phyloP scores from a whole-genome alignment of 2,797 vertebrate species.

The Spea hammondii region DNA sequence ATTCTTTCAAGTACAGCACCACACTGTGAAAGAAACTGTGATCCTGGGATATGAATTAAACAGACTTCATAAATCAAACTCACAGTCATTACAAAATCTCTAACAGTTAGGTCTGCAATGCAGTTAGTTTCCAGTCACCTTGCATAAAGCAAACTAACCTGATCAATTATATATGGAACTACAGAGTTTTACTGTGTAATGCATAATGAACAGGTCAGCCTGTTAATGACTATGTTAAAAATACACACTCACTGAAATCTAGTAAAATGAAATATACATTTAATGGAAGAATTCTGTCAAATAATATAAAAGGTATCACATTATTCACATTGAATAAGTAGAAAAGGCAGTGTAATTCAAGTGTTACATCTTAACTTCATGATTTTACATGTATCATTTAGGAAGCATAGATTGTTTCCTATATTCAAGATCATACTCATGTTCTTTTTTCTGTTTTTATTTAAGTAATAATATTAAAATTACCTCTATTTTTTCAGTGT shows the following conservation, averaged over 20 bases:
- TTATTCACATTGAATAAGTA: too few relatives aligned
- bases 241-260: too few relatives aligned
- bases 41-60: constrained; percentile 44
- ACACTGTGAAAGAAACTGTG: constrained; percentile 41
- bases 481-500: too few relatives aligned
- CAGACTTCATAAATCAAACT: constrained; percentile 44
- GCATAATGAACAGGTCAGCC: background rate
- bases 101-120: constrained; percentile 30
- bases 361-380: too few relatives aligned
- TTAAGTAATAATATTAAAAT: too few relatives aligned
- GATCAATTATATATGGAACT: constrained; percentile 19
- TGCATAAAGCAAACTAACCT: constrained; percentile 34
- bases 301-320: too few relatives aligned
- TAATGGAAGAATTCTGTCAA: too few relatives aligned
- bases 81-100: constrained; percentile 26
- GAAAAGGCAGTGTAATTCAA: too few relatives aligned
- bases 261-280: background rate
- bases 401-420: too few relatives aligned
- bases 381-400: too few relatives aligned
- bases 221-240: constrained; percentile 3
- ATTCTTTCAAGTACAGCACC: constrained; percentile 27
- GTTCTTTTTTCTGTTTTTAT: too few relatives aligned
- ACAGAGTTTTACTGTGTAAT: background rate
- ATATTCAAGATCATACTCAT: too few relatives aligned
- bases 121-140: constrained; percentile 36